Base-by-base conservation (phyloP, 2,888 invertebrate species). In the Drosophila subsilvestris region DNA sequence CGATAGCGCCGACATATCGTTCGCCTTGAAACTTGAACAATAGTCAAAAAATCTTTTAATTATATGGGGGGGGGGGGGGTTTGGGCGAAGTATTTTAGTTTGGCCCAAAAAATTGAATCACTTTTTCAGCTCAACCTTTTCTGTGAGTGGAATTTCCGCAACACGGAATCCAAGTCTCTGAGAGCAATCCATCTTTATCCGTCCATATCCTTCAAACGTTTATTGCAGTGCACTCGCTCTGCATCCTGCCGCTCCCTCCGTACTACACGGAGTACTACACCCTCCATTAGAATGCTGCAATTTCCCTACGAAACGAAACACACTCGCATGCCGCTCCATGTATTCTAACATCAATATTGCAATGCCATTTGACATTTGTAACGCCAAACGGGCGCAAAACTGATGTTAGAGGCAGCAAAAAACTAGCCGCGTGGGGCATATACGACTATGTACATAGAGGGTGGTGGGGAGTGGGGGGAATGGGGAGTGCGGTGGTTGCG, bases 291-390 rank as follows among this genome's bases (percentile, higher is more conserved):
- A 53, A 42, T n/a, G 37, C 20, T 53, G 22, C 22, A 53, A 37
- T 22, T 42, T 22, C 9, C 42, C 37, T 17, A 57, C 37, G 12
- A 63, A 32, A 57, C 37, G 12, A 63, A 32, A 62, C 43, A 78
- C 53, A 77, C 60, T 63, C 47, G 70, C 42, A 29, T 59, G 14
- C 7, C 37, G 37, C 37, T 37, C 37, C 70, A 61, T 81, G 68
- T 68, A 79, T 81, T 85, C 79, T 68, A 80, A 85, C 85, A 85
- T 81, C 85, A 80, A 80, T 80, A 80, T 80, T 80, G 85, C 79
- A 85, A 76, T 79, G 57, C 65, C 79, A 79, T 81, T 80, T 81
- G 80, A 81, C 80, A 80, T 79, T 79, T 79, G 79, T 66, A 54
- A 66, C 66, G 71, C 60, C 68, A 43, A 59, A 51, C 63, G 63